A percentile compares a stretch with the other conserved stretches of the same genome.
Evolutionary conservation across 2,888 invertebrate species (phyloP).

Genomic region (Aporophyla lueneburgensis): DNA sequence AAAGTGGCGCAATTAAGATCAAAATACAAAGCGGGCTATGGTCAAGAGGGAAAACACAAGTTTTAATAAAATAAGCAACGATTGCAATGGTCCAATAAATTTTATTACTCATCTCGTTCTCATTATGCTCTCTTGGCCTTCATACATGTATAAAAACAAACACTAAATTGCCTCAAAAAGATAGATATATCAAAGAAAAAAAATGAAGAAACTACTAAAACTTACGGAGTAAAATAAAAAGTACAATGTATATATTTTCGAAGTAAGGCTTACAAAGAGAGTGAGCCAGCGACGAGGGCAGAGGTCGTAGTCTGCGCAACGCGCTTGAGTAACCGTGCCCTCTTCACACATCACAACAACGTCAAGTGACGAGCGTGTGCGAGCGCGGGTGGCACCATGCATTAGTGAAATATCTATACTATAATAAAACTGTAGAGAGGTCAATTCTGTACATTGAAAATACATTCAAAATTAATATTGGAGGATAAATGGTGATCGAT

Average conservation of each 20-base stretch:
- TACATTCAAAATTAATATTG: too few relatives aligned
- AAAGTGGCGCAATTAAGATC: neutral
- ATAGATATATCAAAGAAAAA: constrained; percentile 17
- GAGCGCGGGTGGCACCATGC: neutral
- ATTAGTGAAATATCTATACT: neutral
- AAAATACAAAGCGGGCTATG: neutral
- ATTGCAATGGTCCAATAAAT: neutral
- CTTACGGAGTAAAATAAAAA: constrained; percentile 10
- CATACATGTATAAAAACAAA: neutral
- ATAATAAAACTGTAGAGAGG: too few relatives aligned
- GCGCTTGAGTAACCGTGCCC: constrained; percentile 58
- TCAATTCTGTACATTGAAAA: too few relatives aligned
- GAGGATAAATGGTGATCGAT: too few relatives aligned
- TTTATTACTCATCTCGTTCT: neutral
- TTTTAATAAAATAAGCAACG: neutral
- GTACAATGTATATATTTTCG: constrained; percentile 24
- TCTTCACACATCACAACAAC: constrained; percentile 41
- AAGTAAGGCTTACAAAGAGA: constrained; percentile 40
- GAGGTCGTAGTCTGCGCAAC: constrained; percentile 68
- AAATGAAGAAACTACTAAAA: constrained; percentile 1
- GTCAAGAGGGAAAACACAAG: neutral
- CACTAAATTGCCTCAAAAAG: neutral
- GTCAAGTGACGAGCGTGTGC: constrained; percentile 7
- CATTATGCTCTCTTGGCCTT: neutral
- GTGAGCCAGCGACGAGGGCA: constrained; percentile 57